Conservation (phyloP, 2,888 invertebrate species). For the Eupithecia pulchellata region DNA sequence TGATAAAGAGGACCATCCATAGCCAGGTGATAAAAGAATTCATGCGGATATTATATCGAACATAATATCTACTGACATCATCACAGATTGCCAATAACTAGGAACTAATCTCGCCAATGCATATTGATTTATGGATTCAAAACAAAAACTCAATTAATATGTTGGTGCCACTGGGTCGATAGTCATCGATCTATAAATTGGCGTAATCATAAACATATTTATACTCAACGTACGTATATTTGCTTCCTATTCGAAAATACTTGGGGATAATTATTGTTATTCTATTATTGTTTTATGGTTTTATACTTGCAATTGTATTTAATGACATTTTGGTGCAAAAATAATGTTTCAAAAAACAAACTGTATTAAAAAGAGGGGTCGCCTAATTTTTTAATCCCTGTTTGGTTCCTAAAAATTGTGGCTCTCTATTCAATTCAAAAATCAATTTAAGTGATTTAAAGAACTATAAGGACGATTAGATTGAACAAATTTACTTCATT, state of each 20-base stretch:
- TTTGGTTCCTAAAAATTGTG: too few species aligned
- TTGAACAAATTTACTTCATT: too few species aligned
- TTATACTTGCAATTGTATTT: not conserved
- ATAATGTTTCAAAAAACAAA: not conserved
- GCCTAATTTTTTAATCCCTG: too few species aligned
- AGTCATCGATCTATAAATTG: constrained; percentile 1
- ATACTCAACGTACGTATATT: not conserved
- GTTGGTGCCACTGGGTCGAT: constrained; percentile 12
- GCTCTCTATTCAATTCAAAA: not conserved
- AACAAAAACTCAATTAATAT: constrained; percentile 34
- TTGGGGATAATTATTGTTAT: not conserved
- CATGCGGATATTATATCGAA: not conserved
- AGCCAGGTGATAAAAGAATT: too few species aligned
- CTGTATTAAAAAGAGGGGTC: too few species aligned
- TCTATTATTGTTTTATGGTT: too few species aligned
- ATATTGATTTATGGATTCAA: constrained; percentile 27
- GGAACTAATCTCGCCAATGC: constrained; percentile 30
- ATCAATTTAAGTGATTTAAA: not conserved
- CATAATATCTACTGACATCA: not conserved
- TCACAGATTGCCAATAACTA: constrained; percentile 25
- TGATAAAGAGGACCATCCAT: too few species aligned
- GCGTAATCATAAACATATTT: not conserved
- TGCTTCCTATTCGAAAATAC: not conserved
- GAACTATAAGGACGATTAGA: not conserved
- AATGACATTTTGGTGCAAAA: not conserved